Conservation (phyloP, 2,113 vertebrate species). For the Enhydra lutris region DNA sequence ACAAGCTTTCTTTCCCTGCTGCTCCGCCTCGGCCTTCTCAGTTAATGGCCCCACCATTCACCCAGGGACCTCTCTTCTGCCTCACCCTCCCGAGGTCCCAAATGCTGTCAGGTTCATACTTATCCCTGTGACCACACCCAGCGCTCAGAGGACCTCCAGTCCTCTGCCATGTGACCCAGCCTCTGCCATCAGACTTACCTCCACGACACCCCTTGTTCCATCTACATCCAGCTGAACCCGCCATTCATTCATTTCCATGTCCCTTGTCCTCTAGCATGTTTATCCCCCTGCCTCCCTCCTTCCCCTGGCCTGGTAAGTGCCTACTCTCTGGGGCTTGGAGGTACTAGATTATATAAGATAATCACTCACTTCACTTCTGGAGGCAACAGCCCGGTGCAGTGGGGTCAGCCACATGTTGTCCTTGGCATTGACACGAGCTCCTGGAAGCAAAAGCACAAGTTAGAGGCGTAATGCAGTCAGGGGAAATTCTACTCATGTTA, state of each 20-base stretch:
- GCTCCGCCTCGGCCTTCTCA: neutral
- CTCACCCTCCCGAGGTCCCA: neutral
- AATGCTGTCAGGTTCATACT: neutral
- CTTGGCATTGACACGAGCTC: constrained; percentile 97
- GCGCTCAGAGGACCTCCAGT: neutral
- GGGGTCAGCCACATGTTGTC: constrained; percentile 99
- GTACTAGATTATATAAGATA: neutral
- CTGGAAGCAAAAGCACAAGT: constrained; percentile 83
- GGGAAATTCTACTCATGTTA: neutral
- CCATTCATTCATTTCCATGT: neutral
- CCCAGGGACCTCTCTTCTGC: neutral
- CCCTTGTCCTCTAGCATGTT: neutral
- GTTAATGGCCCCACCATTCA: neutral
- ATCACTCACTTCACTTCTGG: constrained; percentile 93
- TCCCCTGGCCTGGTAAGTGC: neutral
- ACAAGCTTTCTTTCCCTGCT: neutral
- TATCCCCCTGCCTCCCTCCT: neutral
- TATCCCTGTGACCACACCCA: neutral
- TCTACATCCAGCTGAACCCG: neutral
- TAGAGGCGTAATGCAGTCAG: constrained; percentile 11
- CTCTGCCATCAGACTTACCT: neutral
- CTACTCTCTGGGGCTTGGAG: neutral
- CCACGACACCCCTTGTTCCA: neutral
- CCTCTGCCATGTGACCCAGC: neutral
- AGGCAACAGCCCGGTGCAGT: constrained; percentile 95